Conservation (phyloP, 2,797 vertebrate species). For the Toxotes lorentzi region DNA sequence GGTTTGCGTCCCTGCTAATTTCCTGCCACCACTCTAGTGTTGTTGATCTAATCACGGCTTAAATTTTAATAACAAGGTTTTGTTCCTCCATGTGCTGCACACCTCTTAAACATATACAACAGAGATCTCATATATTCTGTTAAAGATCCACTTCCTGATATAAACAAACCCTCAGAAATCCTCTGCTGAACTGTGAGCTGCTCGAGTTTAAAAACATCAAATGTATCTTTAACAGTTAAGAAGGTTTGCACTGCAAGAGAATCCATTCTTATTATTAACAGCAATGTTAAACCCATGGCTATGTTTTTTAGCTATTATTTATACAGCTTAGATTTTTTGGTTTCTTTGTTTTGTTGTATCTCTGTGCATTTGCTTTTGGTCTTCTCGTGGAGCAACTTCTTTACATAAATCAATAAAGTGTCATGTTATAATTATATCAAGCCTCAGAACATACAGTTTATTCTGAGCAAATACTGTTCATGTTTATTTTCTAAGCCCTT, state of each 20-base stretch:
- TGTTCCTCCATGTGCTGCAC: not conserved
- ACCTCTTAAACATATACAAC: not conserved
- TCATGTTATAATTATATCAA: not conserved
- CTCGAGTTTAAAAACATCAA: not conserved
- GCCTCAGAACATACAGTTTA: not conserved
- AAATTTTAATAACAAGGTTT: not conserved
- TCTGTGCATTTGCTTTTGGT: not conserved
- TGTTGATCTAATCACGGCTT: not conserved
- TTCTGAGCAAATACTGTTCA: not conserved
- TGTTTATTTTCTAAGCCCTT: conserved; percentile 4
- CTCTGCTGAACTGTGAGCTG: not conserved
- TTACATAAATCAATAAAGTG: not conserved
- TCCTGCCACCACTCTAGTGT: no score
- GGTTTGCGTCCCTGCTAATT: no score
- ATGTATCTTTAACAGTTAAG: not conserved
- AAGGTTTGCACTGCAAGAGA: not conserved
- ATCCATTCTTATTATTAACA: not conserved
- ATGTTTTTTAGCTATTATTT: not conserved
- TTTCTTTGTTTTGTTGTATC: not conserved
- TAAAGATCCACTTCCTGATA: not conserved
- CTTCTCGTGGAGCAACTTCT: not conserved
- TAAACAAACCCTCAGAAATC: not conserved
- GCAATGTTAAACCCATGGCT: no score
- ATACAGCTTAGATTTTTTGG: not conserved
- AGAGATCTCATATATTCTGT: not conserved